phyloP scores from a whole-genome alignment of 2,888 invertebrate genomes.

The Stenodema calcarata region DNA sequence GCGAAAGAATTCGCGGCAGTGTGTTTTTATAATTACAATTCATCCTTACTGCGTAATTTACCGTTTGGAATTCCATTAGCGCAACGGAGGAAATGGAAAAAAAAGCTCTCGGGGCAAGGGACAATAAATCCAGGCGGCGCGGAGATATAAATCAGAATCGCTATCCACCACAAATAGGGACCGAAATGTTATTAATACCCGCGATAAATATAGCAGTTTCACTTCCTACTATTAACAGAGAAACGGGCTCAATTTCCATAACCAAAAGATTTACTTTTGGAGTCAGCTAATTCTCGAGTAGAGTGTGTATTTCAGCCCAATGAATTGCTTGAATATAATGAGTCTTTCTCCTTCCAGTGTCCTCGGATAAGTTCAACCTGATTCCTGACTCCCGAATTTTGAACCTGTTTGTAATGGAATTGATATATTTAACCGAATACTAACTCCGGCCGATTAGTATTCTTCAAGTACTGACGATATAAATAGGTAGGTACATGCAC shows the following conservation, averaged over 20 bases:
- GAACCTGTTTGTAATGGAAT: no score
- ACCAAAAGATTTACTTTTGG: neutral
- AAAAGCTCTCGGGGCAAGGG: neutral
- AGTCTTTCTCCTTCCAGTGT: neutral
- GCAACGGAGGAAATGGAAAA: conserved; percentile 23
- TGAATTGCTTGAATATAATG: neutral
- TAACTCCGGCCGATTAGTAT: no score
- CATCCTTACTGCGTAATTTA: conserved; percentile 35
- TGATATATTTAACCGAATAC: no score
- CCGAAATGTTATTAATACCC: conserved; percentile 40
- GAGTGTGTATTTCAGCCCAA: neutral
- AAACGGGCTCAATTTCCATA: conserved; percentile 27
- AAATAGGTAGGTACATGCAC: no score
- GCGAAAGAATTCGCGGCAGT: neutral
- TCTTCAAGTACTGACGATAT: no score
- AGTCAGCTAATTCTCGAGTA: neutral
- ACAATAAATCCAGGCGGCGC: conserved; percentile 29
- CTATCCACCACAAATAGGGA: conserved; percentile 33
- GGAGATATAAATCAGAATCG: conserved; percentile 38
- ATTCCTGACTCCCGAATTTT: no score
- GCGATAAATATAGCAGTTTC: conserved; percentile 32
- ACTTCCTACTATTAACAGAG: conserved; percentile 16
- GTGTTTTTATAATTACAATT: conserved; percentile 42
- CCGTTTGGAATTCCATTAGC: conserved; percentile 41
- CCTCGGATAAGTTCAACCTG: neutral